A percentile compares a stretch with the other conserved stretches of the same genome.
phyloP scores from a whole-genome alignment of 2,888 invertebrate species.

The Lissonota sp. region DNA sequence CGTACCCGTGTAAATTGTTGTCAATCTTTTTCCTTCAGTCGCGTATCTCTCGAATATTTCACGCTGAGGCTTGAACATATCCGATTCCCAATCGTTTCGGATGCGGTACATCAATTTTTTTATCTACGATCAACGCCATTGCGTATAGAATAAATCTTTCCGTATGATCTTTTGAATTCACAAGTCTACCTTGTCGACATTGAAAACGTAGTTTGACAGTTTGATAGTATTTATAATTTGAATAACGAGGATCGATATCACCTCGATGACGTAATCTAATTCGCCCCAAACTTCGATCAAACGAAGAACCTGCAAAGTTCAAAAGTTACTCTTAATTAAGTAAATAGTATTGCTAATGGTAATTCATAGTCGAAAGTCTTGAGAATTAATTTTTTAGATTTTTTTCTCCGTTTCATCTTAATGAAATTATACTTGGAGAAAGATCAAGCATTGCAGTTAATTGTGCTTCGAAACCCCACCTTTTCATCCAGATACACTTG shows the following conservation, averaged over 20 bases:
- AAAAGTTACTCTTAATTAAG: too few relatives aligned
- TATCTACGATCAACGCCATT: conserved; percentile 26
- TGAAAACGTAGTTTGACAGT: conserved; percentile 50
- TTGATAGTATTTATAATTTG: conserved; percentile 39
- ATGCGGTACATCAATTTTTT: conserved; percentile 50
- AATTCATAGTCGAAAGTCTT: too few relatives aligned
- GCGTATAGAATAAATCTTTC: neutral
- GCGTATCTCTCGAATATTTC: conserved; percentile 42
- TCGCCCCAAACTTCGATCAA: conserved; percentile 53
- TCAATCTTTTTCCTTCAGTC: conserved; percentile 45
- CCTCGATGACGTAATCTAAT: conserved; percentile 57
- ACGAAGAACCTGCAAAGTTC: conserved; percentile 42
- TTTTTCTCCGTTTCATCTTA: too few relatives aligned
- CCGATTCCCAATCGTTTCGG: conserved; percentile 45
- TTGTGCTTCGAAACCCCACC: too few relatives aligned
- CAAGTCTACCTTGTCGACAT: conserved; percentile 50
- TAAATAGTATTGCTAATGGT: too few relatives aligned
- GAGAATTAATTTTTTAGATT: too few relatives aligned
- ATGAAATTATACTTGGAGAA: too few relatives aligned
- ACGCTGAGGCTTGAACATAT: conserved; percentile 26
- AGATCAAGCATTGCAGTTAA: too few relatives aligned
- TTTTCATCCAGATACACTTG: too few relatives aligned
- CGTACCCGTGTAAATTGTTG: conserved; percentile 47
- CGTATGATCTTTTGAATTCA: neutral
- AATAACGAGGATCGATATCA: conserved; percentile 42